These are phyloP conservation scores for Malacoraja senta DNA, from an alignment of 2,797 vertebrate genomes.

Conservation along the genomic window DNA sequence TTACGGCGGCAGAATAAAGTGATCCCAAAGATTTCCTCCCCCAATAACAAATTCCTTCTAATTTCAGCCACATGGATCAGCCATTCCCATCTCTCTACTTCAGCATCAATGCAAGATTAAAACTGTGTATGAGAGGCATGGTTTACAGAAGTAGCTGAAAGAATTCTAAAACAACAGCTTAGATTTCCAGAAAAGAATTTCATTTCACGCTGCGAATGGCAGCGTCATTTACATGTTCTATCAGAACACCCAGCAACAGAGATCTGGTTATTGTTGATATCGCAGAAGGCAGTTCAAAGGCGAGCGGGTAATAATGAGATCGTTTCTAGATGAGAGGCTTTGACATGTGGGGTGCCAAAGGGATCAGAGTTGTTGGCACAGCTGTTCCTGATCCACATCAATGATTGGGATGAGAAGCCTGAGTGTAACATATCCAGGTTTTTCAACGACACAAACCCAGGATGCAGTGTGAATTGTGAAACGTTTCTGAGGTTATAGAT, in stretches of 20 bases:
- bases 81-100: neutral
- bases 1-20: neutral
- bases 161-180: neutral
- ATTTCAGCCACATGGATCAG: neutral
- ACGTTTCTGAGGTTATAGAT: too few relatives aligned
- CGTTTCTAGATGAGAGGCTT: too few relatives aligned
- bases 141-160: neutral
- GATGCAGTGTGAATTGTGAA: too few relatives aligned
- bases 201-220: neutral
- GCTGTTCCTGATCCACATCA: too few relatives aligned
- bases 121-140: neutral
- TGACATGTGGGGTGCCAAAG: too few relatives aligned
- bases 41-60: too few relatives aligned
- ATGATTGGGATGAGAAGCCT: too few relatives aligned
- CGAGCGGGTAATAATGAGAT: too few relatives aligned
- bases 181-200: neutral
- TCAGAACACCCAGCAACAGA: neutral
- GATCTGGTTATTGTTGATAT: neutral
- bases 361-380: too few relatives aligned
- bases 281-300: neutral
- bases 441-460: too few relatives aligned
- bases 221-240: neutral
- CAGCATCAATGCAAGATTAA: neutral
- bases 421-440: too few relatives aligned
- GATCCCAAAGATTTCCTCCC: too few relatives aligned